phyloP scores from a whole-genome alignment of 2,113 vertebrate species.

The Upupa epops region DNA sequence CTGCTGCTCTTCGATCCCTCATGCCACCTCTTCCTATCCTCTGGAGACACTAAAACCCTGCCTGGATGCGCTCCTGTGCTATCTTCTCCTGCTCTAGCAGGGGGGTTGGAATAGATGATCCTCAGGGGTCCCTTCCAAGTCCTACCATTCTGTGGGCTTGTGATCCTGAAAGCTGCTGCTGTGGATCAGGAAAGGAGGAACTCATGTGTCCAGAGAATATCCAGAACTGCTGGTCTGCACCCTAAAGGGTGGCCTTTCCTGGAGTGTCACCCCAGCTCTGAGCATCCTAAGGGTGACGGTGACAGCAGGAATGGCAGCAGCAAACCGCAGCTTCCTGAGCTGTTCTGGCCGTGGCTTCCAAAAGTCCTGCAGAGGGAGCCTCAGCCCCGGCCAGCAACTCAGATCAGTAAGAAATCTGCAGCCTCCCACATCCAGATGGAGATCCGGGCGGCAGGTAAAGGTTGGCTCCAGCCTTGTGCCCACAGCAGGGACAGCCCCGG shows the following conservation, averaged over 20 bases:
- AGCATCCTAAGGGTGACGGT: neutral
- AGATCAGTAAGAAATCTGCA: neutral
- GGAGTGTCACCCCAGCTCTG: neutral
- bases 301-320: neutral
- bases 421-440: neutral
- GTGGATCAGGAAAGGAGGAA: neutral
- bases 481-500: neutral
- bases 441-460: neutral
- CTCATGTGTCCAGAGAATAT: neutral
- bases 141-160: too few species aligned
- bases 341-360: neutral
- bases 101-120: too few species aligned
- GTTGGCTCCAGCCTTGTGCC: neutral
- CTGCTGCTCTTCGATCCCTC: neutral
- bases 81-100: too few species aligned
- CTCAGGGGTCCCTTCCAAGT: too few species aligned
- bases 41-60: too few species aligned
- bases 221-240: neutral
- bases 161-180: neutral
- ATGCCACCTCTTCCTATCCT: neutral
- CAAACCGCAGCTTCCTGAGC: neutral
- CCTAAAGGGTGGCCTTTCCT: neutral
- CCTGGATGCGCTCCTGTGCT: too few species aligned
- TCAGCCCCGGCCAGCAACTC: neutral
- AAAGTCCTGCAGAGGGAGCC: conserved; percentile 32